Evolutionary conservation across 1,140 invertebrate genomes (phyloP), one percentile per base, ranked within the genome.

Genomic region (Heliconius nattereri): DNA sequence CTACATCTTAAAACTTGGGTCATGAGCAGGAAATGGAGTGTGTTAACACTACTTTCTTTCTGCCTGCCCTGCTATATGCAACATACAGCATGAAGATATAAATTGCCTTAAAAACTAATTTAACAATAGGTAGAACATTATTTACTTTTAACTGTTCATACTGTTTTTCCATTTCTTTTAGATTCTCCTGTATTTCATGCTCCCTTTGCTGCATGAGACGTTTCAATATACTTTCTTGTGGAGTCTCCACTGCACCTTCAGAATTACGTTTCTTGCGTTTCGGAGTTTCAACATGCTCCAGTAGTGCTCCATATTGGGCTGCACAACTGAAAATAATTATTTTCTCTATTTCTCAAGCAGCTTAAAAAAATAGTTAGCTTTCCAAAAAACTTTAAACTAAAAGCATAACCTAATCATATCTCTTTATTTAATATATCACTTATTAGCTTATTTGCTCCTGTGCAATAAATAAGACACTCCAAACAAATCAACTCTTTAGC

Each of bases 221-320:
- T 76, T 96, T 96, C 2, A 98, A 95, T 83, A 98, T 97, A 60
- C 96, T 96, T 90, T 98, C 97, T n/a, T 96, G 96, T 0, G 97
- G 97, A 0, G 97, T 98, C 89, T 98, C 97, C 23, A 95, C 95
- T 11, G 94, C 95, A 29, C 94, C 94, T 75, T 96, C 96, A 6
- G 95, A 95, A 76, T 95, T 96, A 6, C 97, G 95, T 84, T 98
- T 97, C 87, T 98, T 98, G 5, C 98, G 96, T 91, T 98, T 98
- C 7, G 98, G 97, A 26, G 97, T 97, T 86, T 98, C 98, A 20
- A 97, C 96, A 87, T 97, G 97, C 86, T 98, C 98, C 19, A 99
- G 91, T 5, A 99, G 88, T 49, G 96, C 95, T 29, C 97, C 96
- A 94, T 99, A 99, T 87, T 99, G 98, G 0, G 97, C 95, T 2